A percentile compares a stretch with the other conserved stretches of the same genome.
Evolutionary conservation across 2,113 vertebrate species (phyloP).

Genomic region (Bombycilla garrulus): DNA sequence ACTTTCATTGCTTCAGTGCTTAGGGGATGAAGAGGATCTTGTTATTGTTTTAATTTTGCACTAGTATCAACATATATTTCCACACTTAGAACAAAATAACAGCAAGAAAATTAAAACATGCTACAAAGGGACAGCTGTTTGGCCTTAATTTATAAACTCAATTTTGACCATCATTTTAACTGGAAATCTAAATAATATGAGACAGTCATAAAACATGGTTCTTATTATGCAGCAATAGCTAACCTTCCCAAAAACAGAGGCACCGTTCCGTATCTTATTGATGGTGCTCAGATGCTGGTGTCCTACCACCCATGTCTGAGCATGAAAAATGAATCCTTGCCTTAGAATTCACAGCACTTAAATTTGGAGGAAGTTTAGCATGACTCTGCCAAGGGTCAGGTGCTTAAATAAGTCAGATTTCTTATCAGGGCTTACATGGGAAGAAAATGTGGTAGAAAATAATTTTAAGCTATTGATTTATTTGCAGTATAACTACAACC

Average conservation of each 20-base stretch:
- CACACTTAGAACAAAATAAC: not conserved
- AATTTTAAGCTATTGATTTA: not conserved
- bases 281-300: not conserved
- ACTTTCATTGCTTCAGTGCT: not conserved
- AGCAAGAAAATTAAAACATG: not conserved
- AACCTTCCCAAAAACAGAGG: not conserved
- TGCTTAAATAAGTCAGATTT: not conserved
- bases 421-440: not conserved
- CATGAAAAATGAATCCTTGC: not conserved
- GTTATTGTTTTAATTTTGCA: slow-evolving; percentile 14
- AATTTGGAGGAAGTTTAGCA: not conserved
- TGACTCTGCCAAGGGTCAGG: not conserved
- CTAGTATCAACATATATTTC: not conserved
- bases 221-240: not conserved
- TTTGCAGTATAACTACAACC: not conserved
- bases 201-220: not conserved
- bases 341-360: not conserved
- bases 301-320: not conserved
- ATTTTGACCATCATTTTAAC: not conserved
- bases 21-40: not conserved
- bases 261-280: not conserved
- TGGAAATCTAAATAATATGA: not conserved
- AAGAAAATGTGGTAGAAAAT: not conserved
- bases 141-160: not conserved
- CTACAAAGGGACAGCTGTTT: not conserved